A percentile compares a stretch with the other conserved stretches of the same genome.
Evolutionary conservation across 2,888 invertebrate genomes (phyloP).

Genomic region (Aromia moschata): DNA sequence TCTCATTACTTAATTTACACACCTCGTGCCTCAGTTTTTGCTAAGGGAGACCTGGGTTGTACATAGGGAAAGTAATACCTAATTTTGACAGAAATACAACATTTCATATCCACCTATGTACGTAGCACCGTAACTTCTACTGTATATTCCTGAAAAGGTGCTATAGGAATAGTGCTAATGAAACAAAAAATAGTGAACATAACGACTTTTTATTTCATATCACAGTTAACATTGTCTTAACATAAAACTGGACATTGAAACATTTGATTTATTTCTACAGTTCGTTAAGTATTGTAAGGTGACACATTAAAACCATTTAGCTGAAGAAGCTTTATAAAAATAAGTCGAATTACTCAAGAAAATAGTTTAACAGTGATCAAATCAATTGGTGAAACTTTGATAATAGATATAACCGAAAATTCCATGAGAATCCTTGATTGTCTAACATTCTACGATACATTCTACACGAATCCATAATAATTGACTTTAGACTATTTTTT

Average conservation of each 20-base stretch:
- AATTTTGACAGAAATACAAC: too few species aligned
- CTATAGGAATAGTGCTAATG: too few species aligned
- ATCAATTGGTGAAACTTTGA: neutral
- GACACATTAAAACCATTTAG: constrained; percentile 7
- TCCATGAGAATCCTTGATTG: constrained; percentile 2
- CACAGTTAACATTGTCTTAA: constrained; percentile 21
- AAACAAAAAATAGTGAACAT: constrained; percentile 9
- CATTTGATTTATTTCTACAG: constrained; percentile 13
- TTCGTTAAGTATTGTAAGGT: constrained; percentile 3
- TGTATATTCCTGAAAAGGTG: too few species aligned
- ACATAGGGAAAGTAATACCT: too few species aligned
- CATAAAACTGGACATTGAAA: constrained; percentile 16
- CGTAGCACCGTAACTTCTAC: too few species aligned
- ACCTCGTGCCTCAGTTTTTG: too few species aligned
- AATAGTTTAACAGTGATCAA: neutral
- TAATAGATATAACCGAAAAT: neutral
- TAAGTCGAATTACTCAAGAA: neutral
- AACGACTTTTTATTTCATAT: constrained; percentile 23
- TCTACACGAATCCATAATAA: neutral
- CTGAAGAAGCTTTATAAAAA: constrained; percentile 18
- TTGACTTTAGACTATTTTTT: neutral
- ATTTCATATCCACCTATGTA: too few species aligned
- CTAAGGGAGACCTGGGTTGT: too few species aligned
- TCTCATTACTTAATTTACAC: too few species aligned
- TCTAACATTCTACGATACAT: constrained; percentile 4